A percentile compares a stretch with the other conserved stretches of the same genome.
These are phyloP conservation scores for Musca vetustissima DNA, from an alignment of 1,140 invertebrate genomes.

Conservation along the genomic window DNA sequence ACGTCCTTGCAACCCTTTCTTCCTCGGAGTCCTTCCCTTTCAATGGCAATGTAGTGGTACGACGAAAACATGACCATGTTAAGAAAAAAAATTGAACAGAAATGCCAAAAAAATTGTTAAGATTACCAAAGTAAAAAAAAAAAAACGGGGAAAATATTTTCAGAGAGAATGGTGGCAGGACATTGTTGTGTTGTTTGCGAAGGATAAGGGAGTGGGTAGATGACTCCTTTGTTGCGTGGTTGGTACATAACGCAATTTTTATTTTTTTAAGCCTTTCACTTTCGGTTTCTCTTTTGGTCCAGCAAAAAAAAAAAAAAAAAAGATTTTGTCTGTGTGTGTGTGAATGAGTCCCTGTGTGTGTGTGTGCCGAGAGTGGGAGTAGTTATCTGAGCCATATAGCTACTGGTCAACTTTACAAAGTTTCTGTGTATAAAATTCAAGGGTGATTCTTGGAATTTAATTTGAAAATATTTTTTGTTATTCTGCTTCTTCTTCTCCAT, in stretches of 20 bases:
- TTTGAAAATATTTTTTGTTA: neutral
- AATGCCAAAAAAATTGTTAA: neutral
- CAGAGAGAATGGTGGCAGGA: no score
- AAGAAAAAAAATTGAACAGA: neutral
- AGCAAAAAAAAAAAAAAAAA: neutral
- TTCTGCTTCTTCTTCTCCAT: no score
- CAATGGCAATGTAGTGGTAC: neutral
- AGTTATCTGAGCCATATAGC: neutral
- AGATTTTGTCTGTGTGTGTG: neutral
- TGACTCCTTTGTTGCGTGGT: neutral
- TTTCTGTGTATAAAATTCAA: neutral
- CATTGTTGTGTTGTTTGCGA: no score
- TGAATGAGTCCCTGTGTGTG: neutral
- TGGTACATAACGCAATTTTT: slow-evolving; percentile 3
- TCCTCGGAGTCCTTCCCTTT: neutral
- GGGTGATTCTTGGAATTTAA: slow-evolving; percentile 11
- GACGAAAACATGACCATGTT: neutral
- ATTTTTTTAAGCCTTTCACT: neutral
- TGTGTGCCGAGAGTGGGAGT: neutral
- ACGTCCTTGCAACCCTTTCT: slow-evolving; percentile 17
- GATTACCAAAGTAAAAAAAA: no score
- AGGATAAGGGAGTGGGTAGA: neutral
- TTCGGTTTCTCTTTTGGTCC: neutral
- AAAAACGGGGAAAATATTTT: no score
- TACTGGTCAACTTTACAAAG: neutral